Percentiles rank a stretch among this genome's conserved stretches.
phyloP scores from a whole-genome alignment of 1,140 invertebrate genomes.

The Cotesia typhae region DNA sequence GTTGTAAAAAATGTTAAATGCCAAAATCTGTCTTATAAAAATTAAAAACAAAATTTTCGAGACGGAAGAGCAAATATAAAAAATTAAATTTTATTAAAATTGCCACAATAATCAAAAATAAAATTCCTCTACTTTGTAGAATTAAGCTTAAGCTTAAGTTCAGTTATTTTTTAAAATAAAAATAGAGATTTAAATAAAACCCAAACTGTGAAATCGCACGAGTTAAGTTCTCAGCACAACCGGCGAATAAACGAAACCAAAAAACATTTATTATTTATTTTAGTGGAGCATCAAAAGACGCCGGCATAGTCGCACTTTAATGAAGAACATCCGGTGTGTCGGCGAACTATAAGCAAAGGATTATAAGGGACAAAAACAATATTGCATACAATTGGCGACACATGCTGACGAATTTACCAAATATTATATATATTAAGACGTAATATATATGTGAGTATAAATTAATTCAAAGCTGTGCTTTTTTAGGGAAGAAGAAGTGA shows the following conservation, averaged over 20 bases:
- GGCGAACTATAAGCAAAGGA: slow-evolving; percentile 15
- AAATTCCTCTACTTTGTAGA: too few species aligned
- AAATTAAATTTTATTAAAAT: too few species aligned
- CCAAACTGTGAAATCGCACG: not conserved
- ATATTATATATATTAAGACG: not conserved
- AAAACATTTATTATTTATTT: not conserved
- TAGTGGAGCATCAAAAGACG: slow-evolving; percentile 15
- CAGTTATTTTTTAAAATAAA: slow-evolving; percentile 45
- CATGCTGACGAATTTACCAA: slow-evolving; percentile 42
- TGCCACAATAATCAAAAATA: too few species aligned
- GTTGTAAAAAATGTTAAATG: too few species aligned
- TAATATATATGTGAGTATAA: too few species aligned
- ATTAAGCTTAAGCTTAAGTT: not conserved
- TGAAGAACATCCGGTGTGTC: slow-evolving; percentile 46
- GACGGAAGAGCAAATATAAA: too few species aligned
- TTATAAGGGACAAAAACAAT: slow-evolving; percentile 16
- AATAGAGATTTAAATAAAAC: slow-evolving; percentile 34
- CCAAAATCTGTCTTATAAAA: too few species aligned
- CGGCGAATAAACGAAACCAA: too few species aligned
- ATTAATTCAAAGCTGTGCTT: too few species aligned
- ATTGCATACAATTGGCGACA: slow-evolving; percentile 49
- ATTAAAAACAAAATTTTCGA: too few species aligned
- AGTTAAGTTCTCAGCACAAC: too few species aligned
- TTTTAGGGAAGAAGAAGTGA: too few species aligned
- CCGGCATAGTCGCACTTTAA: slow-evolving; percentile 39